Conservation (phyloP, 2,113 vertebrate genomes). For the Antigone vipio region DNA sequence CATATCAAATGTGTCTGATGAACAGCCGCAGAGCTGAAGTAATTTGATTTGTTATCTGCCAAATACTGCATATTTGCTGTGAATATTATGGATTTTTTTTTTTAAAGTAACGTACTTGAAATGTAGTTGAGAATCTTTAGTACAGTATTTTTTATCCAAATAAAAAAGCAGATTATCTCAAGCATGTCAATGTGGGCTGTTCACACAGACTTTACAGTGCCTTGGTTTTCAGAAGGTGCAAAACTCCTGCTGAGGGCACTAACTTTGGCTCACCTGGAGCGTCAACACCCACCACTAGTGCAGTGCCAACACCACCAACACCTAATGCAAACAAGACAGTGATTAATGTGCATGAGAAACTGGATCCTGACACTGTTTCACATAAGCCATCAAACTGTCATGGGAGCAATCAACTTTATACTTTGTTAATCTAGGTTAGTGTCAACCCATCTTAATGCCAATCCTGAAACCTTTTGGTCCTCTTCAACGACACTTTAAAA, state of each 20-base stretch:
- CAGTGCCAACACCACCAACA: not conserved
- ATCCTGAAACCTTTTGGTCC: not conserved
- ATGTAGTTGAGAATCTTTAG: not conserved
- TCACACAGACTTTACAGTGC: not conserved
- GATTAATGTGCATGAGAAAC: not conserved
- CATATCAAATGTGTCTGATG: not conserved
- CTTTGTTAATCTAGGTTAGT: not conserved
- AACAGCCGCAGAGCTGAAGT: not conserved
- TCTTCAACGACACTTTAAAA: not conserved
- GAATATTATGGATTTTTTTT: not conserved
- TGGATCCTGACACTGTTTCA: not conserved
- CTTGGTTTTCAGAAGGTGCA: not conserved
- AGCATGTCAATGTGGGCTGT: not conserved
- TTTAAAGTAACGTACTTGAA: not conserved
- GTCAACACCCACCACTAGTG: not conserved
- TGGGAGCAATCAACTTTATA: not conserved
- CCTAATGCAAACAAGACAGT: not conserved
- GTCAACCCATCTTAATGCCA: not conserved
- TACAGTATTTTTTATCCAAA: not conserved
- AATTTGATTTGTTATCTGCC: not conserved
- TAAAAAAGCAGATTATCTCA: not conserved
- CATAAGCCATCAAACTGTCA: not conserved
- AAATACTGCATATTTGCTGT: not conserved
- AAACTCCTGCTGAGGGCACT: not conserved
- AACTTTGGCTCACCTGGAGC: not conserved